Conservation (phyloP, 2,888 invertebrate genomes). For the Drosophila nr. perissopoda region DNA sequence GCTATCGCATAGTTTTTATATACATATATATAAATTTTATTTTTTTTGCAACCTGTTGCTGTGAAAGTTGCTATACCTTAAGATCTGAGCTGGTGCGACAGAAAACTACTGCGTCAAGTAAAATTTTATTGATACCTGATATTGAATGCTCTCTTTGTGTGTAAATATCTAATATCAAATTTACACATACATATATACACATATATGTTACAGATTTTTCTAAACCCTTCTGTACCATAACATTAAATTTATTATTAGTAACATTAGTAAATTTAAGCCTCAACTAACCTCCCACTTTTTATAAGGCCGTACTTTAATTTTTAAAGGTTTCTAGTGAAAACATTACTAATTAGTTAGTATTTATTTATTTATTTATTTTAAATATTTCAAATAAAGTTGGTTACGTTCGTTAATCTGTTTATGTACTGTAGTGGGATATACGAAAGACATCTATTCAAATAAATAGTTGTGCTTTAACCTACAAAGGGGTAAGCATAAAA, state of each 20-base stretch:
- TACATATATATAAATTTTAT: background rate
- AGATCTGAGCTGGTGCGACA: slow-evolving; percentile 12
- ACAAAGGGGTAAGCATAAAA: background rate
- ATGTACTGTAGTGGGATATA: background rate
- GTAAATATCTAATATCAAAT: background rate
- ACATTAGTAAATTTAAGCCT: background rate
- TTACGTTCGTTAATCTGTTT: background rate
- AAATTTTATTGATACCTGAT: slow-evolving; percentile 13
- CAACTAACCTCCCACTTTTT: background rate
- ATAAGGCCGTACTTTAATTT: background rate
- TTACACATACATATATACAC: background rate
- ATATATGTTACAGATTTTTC: background rate
- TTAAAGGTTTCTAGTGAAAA: background rate
- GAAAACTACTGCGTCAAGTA: background rate
- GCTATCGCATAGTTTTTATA: slow-evolving; percentile 17
- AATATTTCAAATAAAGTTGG: too few species aligned
- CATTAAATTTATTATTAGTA: too few species aligned
- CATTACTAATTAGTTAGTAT: background rate
- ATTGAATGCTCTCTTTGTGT: background rate
- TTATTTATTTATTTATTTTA: too few species aligned
- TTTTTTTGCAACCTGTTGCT: slow-evolving; percentile 32
- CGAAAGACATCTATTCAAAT: background rate
- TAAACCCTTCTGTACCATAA: background rate
- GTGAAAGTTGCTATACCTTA: slow-evolving; percentile 45
- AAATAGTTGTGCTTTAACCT: background rate